Conservation (phyloP, 2,113 vertebrate species). For the Oryzias celebensis region DNA sequence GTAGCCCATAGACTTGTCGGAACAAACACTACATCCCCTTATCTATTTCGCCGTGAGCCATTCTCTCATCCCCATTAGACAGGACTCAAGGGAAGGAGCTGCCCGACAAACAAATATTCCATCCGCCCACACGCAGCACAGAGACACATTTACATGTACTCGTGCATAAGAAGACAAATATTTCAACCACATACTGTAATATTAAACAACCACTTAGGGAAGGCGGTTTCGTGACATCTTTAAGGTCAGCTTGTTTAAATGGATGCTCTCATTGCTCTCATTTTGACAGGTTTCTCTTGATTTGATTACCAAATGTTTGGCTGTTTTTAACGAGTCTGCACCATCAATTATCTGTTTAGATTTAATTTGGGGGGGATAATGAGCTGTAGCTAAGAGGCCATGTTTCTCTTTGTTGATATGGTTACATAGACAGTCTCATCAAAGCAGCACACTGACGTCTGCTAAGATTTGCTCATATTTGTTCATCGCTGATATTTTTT, state of each 20-base stretch:
- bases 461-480: not conserved
- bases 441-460: constrained; percentile 1
- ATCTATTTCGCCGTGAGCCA: constrained; percentile 53
- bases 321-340: constrained; percentile 34
- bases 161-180: not conserved
- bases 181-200: constrained; percentile 7
- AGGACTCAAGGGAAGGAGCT: constrained; percentile 45
- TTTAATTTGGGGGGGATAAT: constrained; percentile 45
- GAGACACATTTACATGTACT: constrained; percentile 7
- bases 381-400: constrained; percentile 29
- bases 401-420: constrained; percentile 29
- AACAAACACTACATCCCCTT: constrained; percentile 51
- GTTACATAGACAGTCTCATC: constrained; percentile 5
- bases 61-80: constrained; percentile 64
- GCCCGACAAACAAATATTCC: constrained; percentile 56
- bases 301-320: constrained; percentile 4
- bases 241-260: constrained; percentile 11
- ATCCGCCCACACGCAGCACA: constrained; percentile 39
- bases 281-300: constrained; percentile 15
- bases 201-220: not conserved
- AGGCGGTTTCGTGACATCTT: constrained; percentile 14
- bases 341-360: constrained; percentile 29
- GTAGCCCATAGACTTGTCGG: constrained; percentile 34
- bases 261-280: constrained; percentile 14
- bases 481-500: no score